phyloP scores from a whole-genome alignment of 2,113 vertebrate genomes.

The Cettia cetti region DNA sequence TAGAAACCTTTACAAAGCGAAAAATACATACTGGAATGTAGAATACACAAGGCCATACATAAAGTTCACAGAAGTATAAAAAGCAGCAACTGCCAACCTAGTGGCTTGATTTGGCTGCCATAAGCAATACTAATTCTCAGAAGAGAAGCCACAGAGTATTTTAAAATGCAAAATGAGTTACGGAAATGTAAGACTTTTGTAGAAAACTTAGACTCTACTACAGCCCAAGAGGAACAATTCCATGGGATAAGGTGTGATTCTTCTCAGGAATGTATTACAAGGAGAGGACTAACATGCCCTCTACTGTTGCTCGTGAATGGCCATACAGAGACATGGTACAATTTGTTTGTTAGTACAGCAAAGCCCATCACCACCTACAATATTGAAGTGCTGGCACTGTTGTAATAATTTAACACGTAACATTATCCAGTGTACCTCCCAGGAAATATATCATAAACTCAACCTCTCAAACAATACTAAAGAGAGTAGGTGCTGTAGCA shows the following conservation, averaged over 20 bases:
- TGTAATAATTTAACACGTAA: not conserved
- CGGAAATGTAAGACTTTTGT: not conserved
- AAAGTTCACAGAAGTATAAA: not conserved
- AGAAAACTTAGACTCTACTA: not conserved
- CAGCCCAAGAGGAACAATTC: fast-evolving
- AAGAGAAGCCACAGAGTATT: not conserved
- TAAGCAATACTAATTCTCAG: not conserved
- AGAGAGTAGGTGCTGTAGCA: not conserved
- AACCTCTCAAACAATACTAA: not conserved
- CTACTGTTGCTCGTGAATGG: not conserved
- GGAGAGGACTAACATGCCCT: not conserved
- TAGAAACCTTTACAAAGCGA: not conserved
- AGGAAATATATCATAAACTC: not conserved
- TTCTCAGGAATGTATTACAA: not conserved
- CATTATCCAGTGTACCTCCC: not conserved
- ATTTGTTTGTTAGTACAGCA: not conserved
- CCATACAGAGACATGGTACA: not conserved
- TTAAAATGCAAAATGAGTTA: not conserved
- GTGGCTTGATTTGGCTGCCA: not conserved
- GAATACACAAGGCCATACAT: not conserved
- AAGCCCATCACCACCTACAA: not conserved
- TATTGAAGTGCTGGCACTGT: not conserved
- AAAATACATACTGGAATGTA: not conserved
- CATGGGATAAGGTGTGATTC: not conserved
- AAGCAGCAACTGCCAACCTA: not conserved